Evolutionary conservation across 2,113 vertebrate species (phyloP), one percentile per base, ranked within the genome.

Genomic region (Cnemophilus loriae): DNA sequence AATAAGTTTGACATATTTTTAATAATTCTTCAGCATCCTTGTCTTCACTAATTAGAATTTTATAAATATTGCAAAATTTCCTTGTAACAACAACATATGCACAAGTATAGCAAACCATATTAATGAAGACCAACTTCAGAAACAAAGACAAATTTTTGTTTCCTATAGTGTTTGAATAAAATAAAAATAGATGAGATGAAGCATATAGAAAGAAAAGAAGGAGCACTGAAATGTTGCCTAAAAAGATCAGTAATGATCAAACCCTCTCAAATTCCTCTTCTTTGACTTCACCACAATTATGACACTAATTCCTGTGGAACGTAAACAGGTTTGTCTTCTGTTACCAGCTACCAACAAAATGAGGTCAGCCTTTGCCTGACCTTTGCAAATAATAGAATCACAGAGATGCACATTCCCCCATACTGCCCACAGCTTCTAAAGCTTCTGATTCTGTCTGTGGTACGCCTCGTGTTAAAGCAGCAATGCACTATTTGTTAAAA

Each of bases 271-370:
- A 95, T 91, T 87, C 86, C 73, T 84, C 39, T 81, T 77, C 69
- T 91, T 95, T 92, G 84, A 92, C 53, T 89, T 95, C 70, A 87
- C 37, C 24, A 24, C 61, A 75, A 53, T 46, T 53, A 82, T 28
- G 11, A 89, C 74, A 87, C 60, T 63, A 82, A 94, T 69, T 91
- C 44, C 65, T 82, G 37, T 76, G 70, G 90, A 93, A 96, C 20
- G 8, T 73, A 91, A 95, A 91, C 65, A 95, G 61, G 77, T 95
- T 96, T 96, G 22, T 69, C 50, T 95, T 68, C 53, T 76, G 41
- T 60, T 75, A 57, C 35, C 65, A 82, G 67, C 65, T 87, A 89
- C 77, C 44, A 82, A 65, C 2, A 87, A 93, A 84, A 87, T 64
- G 15, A 91, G 64, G 57, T 73, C n/a, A 94, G 28, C 16, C 39